Base-by-base conservation (phyloP, 1,140 invertebrate species). In the Sweltsa coloradensis region DNA sequence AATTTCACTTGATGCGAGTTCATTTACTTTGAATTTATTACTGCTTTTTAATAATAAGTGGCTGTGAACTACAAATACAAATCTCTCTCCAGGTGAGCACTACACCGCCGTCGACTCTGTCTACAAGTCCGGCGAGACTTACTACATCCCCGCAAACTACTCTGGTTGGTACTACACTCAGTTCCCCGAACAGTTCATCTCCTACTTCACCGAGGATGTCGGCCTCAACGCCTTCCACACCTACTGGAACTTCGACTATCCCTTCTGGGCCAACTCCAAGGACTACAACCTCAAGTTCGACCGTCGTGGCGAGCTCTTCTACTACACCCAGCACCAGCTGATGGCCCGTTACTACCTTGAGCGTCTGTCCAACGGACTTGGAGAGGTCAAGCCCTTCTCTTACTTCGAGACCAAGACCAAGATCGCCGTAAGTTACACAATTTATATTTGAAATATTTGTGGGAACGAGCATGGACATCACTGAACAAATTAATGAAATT, bases 161-260 rank as follows among this genome's bases (percentile, higher is more conserved):
- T 29, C 36, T 27, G 21, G 36, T 9, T 18, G 13, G 16, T 74
- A 76, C 4, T 74, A 81, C 50, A 72, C 70, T 26, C 56, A 78
- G 14, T 74, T 72, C 19, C 72, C 76, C 50, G 72, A 81, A 45
- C 66, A 71, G 6, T 60, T 68, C 9, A 62, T 81, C 53, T 68
- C 72, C 50, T 74, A 68, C 60, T 87, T 78, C 67, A 79, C 79
- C 0, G 77, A 88, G 51, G 85, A 85, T 60, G 65, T 78, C 44
- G 75, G 74, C 48, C 64, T 85, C n/a, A 82, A 83, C 55, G 59
- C 73, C 1, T 79, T 75, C 54, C 82, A 85, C 60, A 77, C 75
- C 55, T 78, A 80, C 53, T 66, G 72, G 36, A 70, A 78, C 44
- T 51, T 83, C 22, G 71, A 74, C 18, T 76, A 73, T 51, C 80